These are phyloP conservation scores for Folsomia manolachei DNA, from an alignment of 2,888 invertebrate genomes.

Conservation along the genomic window DNA sequence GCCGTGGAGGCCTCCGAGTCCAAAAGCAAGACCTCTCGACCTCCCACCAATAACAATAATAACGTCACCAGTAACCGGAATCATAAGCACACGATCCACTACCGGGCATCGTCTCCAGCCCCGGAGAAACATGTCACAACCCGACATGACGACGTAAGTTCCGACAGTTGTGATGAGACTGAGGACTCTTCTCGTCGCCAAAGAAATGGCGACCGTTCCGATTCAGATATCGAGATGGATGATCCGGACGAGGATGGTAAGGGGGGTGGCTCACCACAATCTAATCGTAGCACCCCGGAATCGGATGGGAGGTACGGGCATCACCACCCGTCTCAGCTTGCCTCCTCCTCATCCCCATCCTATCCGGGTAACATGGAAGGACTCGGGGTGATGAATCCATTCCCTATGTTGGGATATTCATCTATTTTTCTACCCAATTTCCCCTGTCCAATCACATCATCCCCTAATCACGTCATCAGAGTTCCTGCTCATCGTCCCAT, in stretches of 20 bases:
- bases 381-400: conserved; percentile 43
- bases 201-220: conserved; percentile 40
- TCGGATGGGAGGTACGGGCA: conserved; percentile 30
- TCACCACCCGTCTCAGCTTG: conserved; percentile 26
- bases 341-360: conserved; percentile 12
- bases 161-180: conserved; percentile 28
- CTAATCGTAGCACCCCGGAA: conserved; percentile 38
- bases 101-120: conserved; percentile 27
- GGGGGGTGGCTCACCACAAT: conserved; percentile 17
- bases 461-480: conserved; percentile 53
- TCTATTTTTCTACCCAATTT: conserved; percentile 51
- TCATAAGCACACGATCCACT: conserved; percentile 34
- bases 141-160: conserved; percentile 15
- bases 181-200: conserved; percentile 38
- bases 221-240: conserved; percentile 43
- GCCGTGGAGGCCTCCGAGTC: background rate
- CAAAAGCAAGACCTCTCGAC: conserved; percentile 6
- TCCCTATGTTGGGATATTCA: conserved; percentile 50
- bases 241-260: conserved; percentile 14
- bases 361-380: conserved; percentile 8
- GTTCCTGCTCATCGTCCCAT: conserved; percentile 65
- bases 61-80: conserved; percentile 13
- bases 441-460: conserved; percentile 50
- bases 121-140: conserved; percentile 33
- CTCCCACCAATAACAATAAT: conserved; percentile 4